phyloP scores from a whole-genome alignment of 2,888 invertebrate genomes.

The Entomobrya proxima region DNA sequence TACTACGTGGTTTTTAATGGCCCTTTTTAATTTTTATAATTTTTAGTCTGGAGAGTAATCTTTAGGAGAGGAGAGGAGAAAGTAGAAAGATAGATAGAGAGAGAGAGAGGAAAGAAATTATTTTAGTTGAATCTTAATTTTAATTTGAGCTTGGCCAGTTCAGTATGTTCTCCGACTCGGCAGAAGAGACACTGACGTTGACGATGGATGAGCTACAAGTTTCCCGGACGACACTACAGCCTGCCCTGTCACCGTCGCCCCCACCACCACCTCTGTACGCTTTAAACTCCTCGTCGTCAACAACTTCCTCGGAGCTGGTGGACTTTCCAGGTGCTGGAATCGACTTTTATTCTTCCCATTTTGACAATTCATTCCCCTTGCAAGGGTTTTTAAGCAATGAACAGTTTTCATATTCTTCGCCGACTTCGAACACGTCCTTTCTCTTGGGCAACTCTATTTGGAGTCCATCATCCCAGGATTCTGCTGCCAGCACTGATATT shows the following conservation, averaged over 20 bases:
- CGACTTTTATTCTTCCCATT: conserved; percentile 60
- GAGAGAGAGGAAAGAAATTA: background rate
- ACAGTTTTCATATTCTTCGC: conserved; percentile 65
- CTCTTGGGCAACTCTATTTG: conserved; percentile 59
- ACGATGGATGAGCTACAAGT: conserved; percentile 60
- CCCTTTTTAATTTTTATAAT: background rate
- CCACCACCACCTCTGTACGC: conserved; percentile 35
- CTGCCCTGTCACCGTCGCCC: conserved; percentile 34
- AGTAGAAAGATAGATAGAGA: background rate
- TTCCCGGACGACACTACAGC: conserved; percentile 26
- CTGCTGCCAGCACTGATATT: conserved; percentile 10
- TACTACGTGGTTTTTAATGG: no score
- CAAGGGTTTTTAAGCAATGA: conserved; percentile 65
- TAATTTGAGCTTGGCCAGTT: conserved; percentile 10
- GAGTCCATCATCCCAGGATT: conserved; percentile 53
- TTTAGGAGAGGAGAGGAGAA: background rate
- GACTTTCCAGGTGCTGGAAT: conserved; percentile 49
- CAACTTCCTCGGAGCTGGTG: conserved; percentile 46
- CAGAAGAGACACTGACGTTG: conserved; percentile 58
- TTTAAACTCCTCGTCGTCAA: conserved; percentile 32
- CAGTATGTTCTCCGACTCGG: conserved; percentile 59
- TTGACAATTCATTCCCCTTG: conserved; percentile 62
- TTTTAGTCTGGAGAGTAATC: background rate
- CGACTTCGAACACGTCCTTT: conserved; percentile 61
- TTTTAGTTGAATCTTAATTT: conserved; percentile 33